phyloP scores from a whole-genome alignment of 2,797 vertebrate species.

The Melanotaenia maccullochi region DNA sequence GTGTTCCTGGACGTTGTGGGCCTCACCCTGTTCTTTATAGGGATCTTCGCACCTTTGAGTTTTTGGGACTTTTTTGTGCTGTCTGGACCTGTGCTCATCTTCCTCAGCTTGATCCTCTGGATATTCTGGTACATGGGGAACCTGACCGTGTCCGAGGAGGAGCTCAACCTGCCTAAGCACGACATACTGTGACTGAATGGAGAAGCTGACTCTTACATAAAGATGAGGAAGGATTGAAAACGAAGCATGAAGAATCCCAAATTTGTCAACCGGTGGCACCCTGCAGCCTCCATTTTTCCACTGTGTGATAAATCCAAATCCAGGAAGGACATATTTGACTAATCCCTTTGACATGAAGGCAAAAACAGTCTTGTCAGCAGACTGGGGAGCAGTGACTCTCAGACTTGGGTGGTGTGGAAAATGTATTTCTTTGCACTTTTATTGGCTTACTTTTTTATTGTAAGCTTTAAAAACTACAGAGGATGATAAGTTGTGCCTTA shows the following conservation, averaged over 20 bases:
- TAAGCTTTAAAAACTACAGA: slow-evolving; percentile 11
- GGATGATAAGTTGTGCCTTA: neutral
- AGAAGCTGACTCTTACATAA: neutral
- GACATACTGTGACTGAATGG: slow-evolving; percentile 41
- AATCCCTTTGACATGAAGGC: slow-evolving; percentile 23
- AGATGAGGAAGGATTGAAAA: neutral
- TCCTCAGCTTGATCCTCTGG: slow-evolving; percentile 90
- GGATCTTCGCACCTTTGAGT: slow-evolving; percentile 81
- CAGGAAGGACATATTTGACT: slow-evolving; percentile 20
- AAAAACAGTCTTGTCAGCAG: neutral
- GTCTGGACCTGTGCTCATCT: slow-evolving; percentile 86
- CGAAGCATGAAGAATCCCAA: neutral
- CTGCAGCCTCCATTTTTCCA: slow-evolving; percentile 18
- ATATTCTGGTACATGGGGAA: slow-evolving; percentile 89
- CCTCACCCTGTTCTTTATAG: slow-evolving; percentile 84
- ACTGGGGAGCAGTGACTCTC: slow-evolving; percentile 15
- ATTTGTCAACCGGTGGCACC: slow-evolving; percentile 11
- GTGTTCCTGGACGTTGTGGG: slow-evolving; percentile 82
- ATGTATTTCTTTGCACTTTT: slow-evolving; percentile 37
- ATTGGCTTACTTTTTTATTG: slow-evolving; percentile 1
- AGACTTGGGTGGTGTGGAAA: slow-evolving; percentile 25
- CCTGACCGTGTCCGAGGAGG: slow-evolving; percentile 81
- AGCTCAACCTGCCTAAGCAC: slow-evolving; percentile 66
- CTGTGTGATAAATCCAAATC: slow-evolving; percentile 17
- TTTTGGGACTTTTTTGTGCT: slow-evolving; percentile 93